A percentile compares a stretch with the other conserved stretches of the same genome.
These are phyloP conservation scores for Watsonalla cultraria DNA, from an alignment of 2,888 invertebrate genomes.

Conservation along the genomic window DNA sequence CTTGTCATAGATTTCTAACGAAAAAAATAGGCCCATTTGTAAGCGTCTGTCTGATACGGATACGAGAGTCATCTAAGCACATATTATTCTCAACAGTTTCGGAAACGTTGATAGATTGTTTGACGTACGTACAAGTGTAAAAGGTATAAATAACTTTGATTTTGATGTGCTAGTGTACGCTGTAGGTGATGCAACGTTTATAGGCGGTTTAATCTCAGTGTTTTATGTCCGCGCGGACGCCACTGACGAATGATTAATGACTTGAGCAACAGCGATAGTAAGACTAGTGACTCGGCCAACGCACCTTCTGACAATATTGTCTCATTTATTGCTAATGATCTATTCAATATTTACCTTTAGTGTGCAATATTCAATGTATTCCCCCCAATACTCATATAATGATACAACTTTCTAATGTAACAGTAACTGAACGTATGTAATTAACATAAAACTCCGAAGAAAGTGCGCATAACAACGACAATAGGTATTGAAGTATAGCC, in stretches of 20 bases:
- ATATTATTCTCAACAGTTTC: conserved; percentile 17
- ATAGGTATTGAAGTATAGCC: conserved; percentile 10
- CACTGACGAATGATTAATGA: conserved; percentile 64
- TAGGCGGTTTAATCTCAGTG: conserved; percentile 54
- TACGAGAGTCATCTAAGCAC: not conserved
- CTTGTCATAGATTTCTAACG: no score
- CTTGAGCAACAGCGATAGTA: conserved; percentile 43
- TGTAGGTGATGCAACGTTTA: conserved; percentile 57
- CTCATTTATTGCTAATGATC: conserved; percentile 72
- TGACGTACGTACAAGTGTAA: not conserved
- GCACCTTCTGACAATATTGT: conserved; percentile 58
- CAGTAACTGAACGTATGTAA: conserved; percentile 24
- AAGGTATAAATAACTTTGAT: conserved; percentile 34
- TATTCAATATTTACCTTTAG: conserved; percentile 45
- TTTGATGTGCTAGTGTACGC: conserved; percentile 34
- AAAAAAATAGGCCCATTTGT: no score
- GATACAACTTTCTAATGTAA: conserved; percentile 47
- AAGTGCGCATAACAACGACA: conserved; percentile 11
- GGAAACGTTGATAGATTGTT: conserved; percentile 13
- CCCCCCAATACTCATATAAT: conserved; percentile 20
- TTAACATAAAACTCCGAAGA: conserved; percentile 24
- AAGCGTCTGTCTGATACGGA: no score
- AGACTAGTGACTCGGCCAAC: conserved; percentile 36
- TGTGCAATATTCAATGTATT: conserved; percentile 19
- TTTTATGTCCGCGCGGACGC: conserved; percentile 57